Evolutionary conservation across 2,888 invertebrate genomes (phyloP).

Genomic region (Napeogenes sylphis): DNA sequence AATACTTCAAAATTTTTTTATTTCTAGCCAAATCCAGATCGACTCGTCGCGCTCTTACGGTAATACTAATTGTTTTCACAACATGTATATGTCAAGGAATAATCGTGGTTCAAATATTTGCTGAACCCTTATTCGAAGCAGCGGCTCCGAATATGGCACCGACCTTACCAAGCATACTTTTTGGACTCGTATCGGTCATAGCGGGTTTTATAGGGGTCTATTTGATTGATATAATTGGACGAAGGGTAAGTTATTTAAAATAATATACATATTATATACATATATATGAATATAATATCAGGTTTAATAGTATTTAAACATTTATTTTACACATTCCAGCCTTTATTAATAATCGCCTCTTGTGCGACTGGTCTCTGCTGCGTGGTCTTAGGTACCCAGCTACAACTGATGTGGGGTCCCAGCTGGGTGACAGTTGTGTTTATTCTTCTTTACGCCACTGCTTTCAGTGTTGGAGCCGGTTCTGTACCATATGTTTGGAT

Average conservation of each 20-base stretch:
- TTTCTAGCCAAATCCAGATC: constrained; percentile 52
- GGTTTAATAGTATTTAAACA: background rate
- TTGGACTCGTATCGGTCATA: constrained; percentile 44
- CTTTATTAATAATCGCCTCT: constrained; percentile 27
- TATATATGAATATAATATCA: too few relatives aligned
- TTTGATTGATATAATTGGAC: constrained; percentile 49
- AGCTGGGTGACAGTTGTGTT: constrained; percentile 34
- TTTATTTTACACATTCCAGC: too few relatives aligned
- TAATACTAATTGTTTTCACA: constrained; percentile 42
- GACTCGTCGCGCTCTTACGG: constrained; percentile 45
- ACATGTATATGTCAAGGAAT: constrained; percentile 56
- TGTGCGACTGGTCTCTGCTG: constrained; percentile 32
- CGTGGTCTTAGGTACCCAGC: constrained; percentile 35
- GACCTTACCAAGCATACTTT: constrained; percentile 46
- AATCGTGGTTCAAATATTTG: constrained; percentile 57
- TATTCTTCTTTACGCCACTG: constrained; percentile 32
- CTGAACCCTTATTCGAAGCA: constrained; percentile 51
- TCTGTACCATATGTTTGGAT: constrained; percentile 29
- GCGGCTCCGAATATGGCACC: constrained; percentile 53
- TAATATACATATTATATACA: too few relatives aligned
- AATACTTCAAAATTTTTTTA: too few relatives aligned
- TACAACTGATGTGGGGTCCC: constrained; percentile 37
- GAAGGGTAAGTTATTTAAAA: constrained; percentile 47
- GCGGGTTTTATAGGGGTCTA: constrained; percentile 50
- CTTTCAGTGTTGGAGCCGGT: constrained; percentile 27